A percentile compares a stretch with the other conserved stretches of the same genome.
These are phyloP conservation scores for Lasaia peninsularis DNA, from an alignment of 1,140 invertebrate species.

Conservation along the genomic window DNA sequence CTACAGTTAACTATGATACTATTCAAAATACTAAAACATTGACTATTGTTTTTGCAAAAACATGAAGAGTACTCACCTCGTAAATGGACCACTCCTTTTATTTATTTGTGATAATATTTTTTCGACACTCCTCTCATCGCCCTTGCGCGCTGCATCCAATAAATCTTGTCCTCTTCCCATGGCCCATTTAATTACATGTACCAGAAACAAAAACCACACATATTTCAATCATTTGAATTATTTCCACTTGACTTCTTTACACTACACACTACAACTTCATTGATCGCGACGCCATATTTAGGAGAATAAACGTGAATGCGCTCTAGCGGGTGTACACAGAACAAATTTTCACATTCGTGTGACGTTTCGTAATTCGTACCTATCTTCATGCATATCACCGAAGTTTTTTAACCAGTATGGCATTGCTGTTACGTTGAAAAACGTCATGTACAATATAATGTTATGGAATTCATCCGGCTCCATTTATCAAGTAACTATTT, in stretches of 20 bases:
- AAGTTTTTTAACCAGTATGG: too few relatives aligned
- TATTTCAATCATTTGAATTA: conserved; percentile 72
- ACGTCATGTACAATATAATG: too few relatives aligned
- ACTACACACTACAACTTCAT: conserved; percentile 83
- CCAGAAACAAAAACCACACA: conserved; percentile 67
- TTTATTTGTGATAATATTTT: conserved; percentile 93
- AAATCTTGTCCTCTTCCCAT: conserved; percentile 98
- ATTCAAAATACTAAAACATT: not conserved
- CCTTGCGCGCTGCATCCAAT: conserved; percentile 95
- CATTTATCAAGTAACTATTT: too few relatives aligned
- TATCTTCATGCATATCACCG: too few relatives aligned
- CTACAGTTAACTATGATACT: not conserved
- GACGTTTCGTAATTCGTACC: too few relatives aligned
- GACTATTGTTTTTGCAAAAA: conserved; percentile 31
- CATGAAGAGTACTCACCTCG: conserved; percentile 84
- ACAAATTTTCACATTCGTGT: conserved; percentile 35
- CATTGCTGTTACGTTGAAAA: too few relatives aligned
- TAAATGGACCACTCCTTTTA: conserved; percentile 94
- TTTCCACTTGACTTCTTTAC: conserved; percentile 80
- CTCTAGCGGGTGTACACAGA: conserved; percentile 59
- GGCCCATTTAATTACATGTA: conserved; percentile 79
- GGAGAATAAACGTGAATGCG: conserved; percentile 69
- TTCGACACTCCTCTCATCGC: conserved; percentile 91
- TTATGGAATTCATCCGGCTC: too few relatives aligned
- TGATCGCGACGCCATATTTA: conserved; percentile 87